phyloP scores from a whole-genome alignment of 2,113 vertebrate genomes.

The Protomyctophum bolini region DNA sequence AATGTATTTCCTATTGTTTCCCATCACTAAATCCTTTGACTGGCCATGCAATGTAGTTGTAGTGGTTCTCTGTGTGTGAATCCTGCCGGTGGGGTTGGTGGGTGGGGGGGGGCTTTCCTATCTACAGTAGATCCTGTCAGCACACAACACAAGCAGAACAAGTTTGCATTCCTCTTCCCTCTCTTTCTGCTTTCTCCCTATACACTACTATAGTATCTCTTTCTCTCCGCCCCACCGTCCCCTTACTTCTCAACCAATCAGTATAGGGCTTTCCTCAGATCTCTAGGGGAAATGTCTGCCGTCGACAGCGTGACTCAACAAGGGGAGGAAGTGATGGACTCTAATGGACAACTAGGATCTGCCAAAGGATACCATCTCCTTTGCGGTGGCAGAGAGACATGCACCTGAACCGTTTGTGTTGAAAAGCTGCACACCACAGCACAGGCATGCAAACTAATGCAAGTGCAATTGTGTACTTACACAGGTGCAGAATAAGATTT shows the following conservation, averaged over 20 bases:
- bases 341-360: slow-evolving; percentile 37
- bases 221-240: too few species aligned
- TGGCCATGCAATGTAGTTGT: neutral
- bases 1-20: slow-evolving; percentile 14
- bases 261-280: slow-evolving; percentile 52
- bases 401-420: too few species aligned
- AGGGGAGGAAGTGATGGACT: slow-evolving; percentile 30
- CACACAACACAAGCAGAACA: slow-evolving; percentile 42
- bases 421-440: too few species aligned
- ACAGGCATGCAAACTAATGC: too few species aligned
- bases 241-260: slow-evolving; percentile 17
- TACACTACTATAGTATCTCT: neutral
- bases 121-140: slow-evolving; percentile 46
- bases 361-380: neutral
- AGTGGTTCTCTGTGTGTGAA: slow-evolving; percentile 4
- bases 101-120: slow-evolving; percentile 14
- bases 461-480: too few species aligned
- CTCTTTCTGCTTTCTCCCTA: neutral
- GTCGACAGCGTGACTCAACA: neutral
- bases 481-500: too few species aligned
- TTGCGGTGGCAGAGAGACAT: neutral
- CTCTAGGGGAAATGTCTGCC: slow-evolving; percentile 41
- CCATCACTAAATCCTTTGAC: slow-evolving; percentile 35
- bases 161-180: neutral
- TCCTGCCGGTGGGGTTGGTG: neutral